These are phyloP conservation scores for Bellardia bayeri DNA, from an alignment of 2,888 invertebrate species.

Conservation along the genomic window DNA sequence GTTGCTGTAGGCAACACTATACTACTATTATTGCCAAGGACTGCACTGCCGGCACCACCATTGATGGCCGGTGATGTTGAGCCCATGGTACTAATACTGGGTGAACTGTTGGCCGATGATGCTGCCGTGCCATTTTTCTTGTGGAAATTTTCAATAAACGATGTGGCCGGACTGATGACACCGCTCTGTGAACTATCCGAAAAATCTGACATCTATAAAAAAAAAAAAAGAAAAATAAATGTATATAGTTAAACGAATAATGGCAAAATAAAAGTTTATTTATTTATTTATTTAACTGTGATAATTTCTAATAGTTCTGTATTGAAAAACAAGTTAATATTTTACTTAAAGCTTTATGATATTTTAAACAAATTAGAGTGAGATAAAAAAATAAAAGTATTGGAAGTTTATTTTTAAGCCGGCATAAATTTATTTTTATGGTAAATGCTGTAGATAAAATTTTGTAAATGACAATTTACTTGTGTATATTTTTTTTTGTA, in stretches of 20 bases:
- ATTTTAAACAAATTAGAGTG: conserved; percentile 1
- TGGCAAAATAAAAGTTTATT: too few species aligned
- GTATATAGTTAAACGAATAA: not conserved
- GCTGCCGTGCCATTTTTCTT: conserved; percentile 86
- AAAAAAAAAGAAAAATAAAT: conserved; percentile 10
- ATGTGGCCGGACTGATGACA: conserved; percentile 85
- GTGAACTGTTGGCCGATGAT: conserved; percentile 63
- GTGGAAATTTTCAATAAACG: conserved; percentile 90
- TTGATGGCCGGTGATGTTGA: conserved; percentile 74
- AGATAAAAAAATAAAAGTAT: not conserved
- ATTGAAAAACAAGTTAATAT: too few species aligned
- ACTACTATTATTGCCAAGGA: conserved; percentile 37
- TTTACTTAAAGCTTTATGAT: too few species aligned
- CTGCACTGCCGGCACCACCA: conserved; percentile 76
- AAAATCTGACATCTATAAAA: conserved; percentile 84
- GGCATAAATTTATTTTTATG: conserved; percentile 21
- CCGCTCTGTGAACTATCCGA: conserved; percentile 83
- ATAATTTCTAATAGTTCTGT: too few species aligned
- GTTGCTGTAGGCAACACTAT: conserved; percentile 62
- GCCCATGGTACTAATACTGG: conserved; percentile 63
- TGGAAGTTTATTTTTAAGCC: not conserved
- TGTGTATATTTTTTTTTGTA: not conserved
- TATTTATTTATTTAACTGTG: too few species aligned
- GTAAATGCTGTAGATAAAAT: conserved; percentile 22
- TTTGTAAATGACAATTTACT: not conserved